Base-by-base conservation (phyloP, 37 sponge, comb jelly and placozoan genomes). In the Chondrilla cf. caribensis region DNA sequence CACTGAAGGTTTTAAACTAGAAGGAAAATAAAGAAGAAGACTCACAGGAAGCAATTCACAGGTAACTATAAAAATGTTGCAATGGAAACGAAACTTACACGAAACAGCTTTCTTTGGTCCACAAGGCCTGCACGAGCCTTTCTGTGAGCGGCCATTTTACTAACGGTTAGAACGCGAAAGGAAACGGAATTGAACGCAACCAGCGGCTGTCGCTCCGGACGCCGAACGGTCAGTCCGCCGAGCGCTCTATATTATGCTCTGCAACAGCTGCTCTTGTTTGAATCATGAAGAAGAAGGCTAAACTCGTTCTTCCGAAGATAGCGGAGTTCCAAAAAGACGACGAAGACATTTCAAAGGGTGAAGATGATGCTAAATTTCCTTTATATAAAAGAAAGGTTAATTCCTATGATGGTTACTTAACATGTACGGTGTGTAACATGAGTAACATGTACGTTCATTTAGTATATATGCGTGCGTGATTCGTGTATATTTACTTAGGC, bases 1-100 rank as follows among this genome's bases (percentile, higher is more conserved):
- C 93, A 19, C 80, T 47, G 79, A 94, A 94, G 1, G 93, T 87
- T 42, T 87, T 67, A 60, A 94, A 94, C 43, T 32, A 31, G 33
- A 42, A 5, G 44, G 5, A 37, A 9, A 51, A 38, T 73, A 17
- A 73, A n/a, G 68, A 3, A 62, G 24, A 19, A 8, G 7, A 67
- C n/a, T 26, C 35, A 67, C 17, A 33, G 15, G 68, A 26, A 3
- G 4, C 51, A 47, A 11, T 47, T 14, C 11, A 47, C 6, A 47
- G 11, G 51, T n/a, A n/a, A 47, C 51, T 47, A 6, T 47, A 11
- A 11, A 6, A 47, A 47, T 14, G 11, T 11, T 47, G 51, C 6
- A 29, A 26, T 26, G 29, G 32, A 59, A 26, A 47, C 58, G 0
- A 24, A 60, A 19, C 89, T 59, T 29, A 89, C 89, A 54, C 81